Evolutionary conservation across 2,797 vertebrate species (phyloP), one percentile per base, ranked within the genome.

Genomic region (Enteromius mattozi): DNA sequence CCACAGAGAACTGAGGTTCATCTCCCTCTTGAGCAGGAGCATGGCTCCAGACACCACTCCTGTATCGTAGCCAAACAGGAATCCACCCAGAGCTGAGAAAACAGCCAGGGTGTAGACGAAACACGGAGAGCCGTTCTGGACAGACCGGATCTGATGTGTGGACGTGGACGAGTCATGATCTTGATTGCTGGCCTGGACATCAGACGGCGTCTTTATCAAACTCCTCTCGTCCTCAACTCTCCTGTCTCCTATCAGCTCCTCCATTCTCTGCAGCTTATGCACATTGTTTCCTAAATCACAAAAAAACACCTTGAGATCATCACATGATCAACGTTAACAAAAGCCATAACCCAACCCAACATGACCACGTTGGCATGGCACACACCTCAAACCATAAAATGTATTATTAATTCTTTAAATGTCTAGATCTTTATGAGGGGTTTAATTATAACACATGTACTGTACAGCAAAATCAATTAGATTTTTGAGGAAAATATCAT

Each of bases 41-140:
- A 99, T 97, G 0, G 97, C 98, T 35, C 98, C 98, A 0, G 98
- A 97, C 65, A 99, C 97, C 88, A 99, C 98, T 10, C 98, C 98
- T 1, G 98, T 99, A 94, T 99, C 98, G 45, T 99, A 99, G 82
- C 98, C 98, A 86, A 99, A 99, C 40, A 99, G 95, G 85, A 99
- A 97, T 63, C 98, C 98, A 9, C 98, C 98, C 85, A 99, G 92
- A 54, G 98, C 98, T 0, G 98, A 97, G 94, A 98, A 97, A 33
- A 93, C 93, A 0, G 96, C 95, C 91, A 96, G 88, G 87, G 96
- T 84, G 70, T 97, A 98, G 42, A 99, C 88, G 86, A 99, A 97
- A 37, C 42, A 59, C 0, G 96, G 91, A 6, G 95, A 95, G 89
- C 93, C 93, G 74, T 90, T 90, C 84, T 91, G 94, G 91, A 94